Base-by-base conservation (phyloP, 2,888 invertebrate species). In the Scaptomyza polygonia region DNA sequence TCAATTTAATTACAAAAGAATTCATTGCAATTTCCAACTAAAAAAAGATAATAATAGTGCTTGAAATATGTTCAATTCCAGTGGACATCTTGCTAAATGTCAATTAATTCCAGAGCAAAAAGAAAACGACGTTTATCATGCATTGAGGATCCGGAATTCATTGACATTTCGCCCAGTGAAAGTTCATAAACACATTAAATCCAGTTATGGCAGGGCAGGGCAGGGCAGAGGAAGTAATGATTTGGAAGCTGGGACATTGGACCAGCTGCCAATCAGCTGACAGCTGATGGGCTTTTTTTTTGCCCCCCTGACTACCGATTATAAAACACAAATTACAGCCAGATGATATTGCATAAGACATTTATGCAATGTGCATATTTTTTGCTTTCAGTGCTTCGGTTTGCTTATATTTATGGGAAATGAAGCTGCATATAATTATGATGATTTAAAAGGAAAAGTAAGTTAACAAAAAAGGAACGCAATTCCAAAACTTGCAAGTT, bases 11-110 rank as follows among this genome's bases (percentile, higher is more conserved):
- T n/a, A n/a, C n/a, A n/a, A n/a, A n/a, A n/a, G n/a, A 40, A 42
- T 34, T 8, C 36, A 16, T 1, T 44, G 48, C 34, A 5, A 52
- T 45, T 54, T 42, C 34, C 51, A 74, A 74, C 58, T 68, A 72
- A 63, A 67, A 54, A 57, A 53, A n/a, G n/a, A n/a, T n/a, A n/a
- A 73, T 62, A 71, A 61, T 39, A 53, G 11, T 12, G 18, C 5
- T 14, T 7, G 8, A 44, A 44, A 67, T 55, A 68, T 56, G 57
- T 67, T 45, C 40, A 54, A 32, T 58, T 62, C 52, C 48, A 29
- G 21, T 30, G 18, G 12, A 7, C 40, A 30, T 14, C n/a, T 51
- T 30, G 27, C 36, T 40, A 52, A 36, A 55, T 57, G 14, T 36
- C 61, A 42, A 54, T 42, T 55, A 48, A 36, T 21, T 53, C 14